These are phyloP conservation scores for Seriola quinqueradiata DNA, from an alignment of 2,113 vertebrate genomes.

Conservation along the genomic window DNA sequence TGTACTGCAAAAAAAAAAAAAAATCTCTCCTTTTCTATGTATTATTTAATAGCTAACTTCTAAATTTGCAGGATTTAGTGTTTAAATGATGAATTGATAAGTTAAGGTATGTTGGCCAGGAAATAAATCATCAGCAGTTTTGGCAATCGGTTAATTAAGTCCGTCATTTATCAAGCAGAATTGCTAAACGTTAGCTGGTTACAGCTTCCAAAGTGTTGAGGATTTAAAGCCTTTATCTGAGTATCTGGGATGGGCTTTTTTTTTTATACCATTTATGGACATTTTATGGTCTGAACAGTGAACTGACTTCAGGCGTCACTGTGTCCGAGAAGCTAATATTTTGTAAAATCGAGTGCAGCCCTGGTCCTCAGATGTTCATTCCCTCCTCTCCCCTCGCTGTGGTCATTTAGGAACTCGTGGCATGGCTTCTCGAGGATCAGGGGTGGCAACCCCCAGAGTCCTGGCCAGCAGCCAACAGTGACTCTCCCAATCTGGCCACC, in stretches of 20 bases:
- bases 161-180: background rate
- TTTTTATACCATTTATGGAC: background rate
- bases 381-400: conserved; percentile 37
- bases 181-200: background rate
- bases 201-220: background rate
- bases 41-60: conserved; percentile 6
- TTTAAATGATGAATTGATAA: conserved; percentile 1
- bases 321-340: conserved; percentile 13
- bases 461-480: conserved; percentile 81
- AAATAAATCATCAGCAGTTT: background rate
- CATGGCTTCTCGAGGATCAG: conserved; percentile 72
- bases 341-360: background rate
- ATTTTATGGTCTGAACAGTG: background rate
- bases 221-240: background rate
- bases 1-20: background rate
- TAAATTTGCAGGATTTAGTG: background rate
- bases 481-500: conserved; percentile 84
- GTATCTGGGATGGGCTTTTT: too few species aligned
- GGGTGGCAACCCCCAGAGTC: conserved; percentile 82
- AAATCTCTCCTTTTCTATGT: background rate
- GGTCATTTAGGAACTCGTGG: conserved; percentile 76
- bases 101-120: background rate
- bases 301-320: background rate
- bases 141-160: background rate
- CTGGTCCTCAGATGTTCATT: conserved; percentile 29